phyloP scores from a whole-genome alignment of 2,797 vertebrate genomes.

The Tragelaphus oryx region DNA sequence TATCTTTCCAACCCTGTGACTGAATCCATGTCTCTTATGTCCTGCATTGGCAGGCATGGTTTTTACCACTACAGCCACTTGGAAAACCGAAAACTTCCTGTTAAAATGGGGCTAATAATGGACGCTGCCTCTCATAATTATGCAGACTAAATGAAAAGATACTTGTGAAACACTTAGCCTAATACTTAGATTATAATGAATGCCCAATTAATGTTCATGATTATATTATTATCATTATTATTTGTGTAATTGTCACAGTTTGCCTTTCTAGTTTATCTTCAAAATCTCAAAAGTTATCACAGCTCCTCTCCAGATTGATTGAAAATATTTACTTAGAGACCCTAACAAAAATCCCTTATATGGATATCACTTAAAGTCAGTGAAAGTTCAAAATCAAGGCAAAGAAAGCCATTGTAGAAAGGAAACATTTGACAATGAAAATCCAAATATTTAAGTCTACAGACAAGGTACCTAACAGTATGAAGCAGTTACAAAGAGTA shows the following conservation, averaged over 20 bases:
- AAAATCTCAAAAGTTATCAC: neutral
- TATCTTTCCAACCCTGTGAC: neutral
- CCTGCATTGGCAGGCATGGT: neutral
- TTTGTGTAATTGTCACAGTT: neutral
- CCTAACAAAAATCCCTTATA: neutral
- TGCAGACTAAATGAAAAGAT: neutral
- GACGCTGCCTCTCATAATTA: neutral
- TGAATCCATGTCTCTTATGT: neutral
- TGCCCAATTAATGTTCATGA: neutral
- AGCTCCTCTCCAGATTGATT: neutral
- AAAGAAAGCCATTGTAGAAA: neutral
- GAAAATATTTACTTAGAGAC: neutral
- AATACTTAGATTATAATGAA: neutral
- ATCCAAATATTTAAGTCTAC: neutral
- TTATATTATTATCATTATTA: neutral
- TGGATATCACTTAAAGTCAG: neutral
- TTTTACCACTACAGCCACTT: neutral
- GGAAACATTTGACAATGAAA: neutral
- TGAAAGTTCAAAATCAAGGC: neutral
- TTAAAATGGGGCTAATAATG: neutral
- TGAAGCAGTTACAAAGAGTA: neutral
- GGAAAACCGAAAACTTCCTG: rapidly evolving
- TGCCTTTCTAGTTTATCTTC: neutral
- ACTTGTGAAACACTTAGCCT: neutral
- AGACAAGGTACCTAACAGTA: neutral